Evolutionary conservation across 2,113 vertebrate species (phyloP).

Genomic region (Gallinago paraguaiae): DNA sequence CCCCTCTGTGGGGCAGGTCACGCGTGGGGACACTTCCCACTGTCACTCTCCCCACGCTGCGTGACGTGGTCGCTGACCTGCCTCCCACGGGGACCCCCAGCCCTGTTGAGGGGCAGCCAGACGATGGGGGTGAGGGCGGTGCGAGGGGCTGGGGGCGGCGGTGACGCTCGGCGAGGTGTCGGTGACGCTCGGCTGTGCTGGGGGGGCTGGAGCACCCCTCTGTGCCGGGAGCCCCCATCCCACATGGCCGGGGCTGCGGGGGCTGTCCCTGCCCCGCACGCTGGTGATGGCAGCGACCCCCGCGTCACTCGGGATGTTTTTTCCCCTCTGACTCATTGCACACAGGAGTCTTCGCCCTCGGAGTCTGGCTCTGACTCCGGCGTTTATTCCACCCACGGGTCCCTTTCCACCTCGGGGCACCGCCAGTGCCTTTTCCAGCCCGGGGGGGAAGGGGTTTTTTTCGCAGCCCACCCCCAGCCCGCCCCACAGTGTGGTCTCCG

Average conservation of each 20-base stretch:
- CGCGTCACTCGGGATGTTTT: fast-evolving
- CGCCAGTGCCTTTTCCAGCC: background rate
- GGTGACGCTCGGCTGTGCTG: background rate
- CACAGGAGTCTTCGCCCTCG: fast-evolving
- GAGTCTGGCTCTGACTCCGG: background rate
- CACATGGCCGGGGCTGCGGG: fast-evolving
- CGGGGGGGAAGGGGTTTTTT: background rate
- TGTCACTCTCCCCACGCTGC: fast-evolving
- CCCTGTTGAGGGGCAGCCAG: background rate
- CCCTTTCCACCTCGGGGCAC: background rate
- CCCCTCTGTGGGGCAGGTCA: background rate
- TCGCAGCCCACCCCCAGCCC: fast-evolving
- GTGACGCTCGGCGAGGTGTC: background rate
- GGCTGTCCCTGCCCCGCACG: fast-evolving
- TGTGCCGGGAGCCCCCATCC: background rate
- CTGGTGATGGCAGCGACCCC: background rate
- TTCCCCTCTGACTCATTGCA: background rate
- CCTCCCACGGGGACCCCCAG: fast-evolving
- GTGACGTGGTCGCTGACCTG: background rate
- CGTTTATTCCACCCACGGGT: background rate
- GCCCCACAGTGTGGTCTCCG: fast-evolving
- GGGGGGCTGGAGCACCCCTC: fast-evolving
- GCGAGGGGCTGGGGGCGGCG: fast-evolving
- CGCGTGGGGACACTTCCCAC: fast-evolving
- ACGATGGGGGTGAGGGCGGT: fast-evolving